Base-by-base conservation (phyloP, 2,113 vertebrate species). In the Psettodes erumei region DNA sequence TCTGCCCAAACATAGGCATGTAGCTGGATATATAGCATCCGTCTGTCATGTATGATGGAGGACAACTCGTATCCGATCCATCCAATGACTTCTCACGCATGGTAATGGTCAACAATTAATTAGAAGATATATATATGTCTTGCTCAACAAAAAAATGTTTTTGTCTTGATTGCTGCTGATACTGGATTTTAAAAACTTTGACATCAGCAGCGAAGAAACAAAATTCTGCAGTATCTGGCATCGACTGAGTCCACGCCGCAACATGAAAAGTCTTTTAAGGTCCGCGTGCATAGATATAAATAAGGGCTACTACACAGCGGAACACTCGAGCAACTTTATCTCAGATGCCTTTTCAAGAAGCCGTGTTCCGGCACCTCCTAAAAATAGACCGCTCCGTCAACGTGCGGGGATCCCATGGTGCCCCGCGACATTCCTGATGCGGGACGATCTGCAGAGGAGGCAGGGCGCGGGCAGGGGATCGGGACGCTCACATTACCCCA, bases 361-460 rank as follows among this genome's bases (percentile, higher is more conserved):
- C 71, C 45, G 10, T 30, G 71, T 64, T 70, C 48, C 40, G 8
- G 74, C 62, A 54, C 64, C 67, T 60, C 37, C 89, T 92, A 91
- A 88, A 93, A 91, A 93, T 93, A 94, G 88, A 66, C 60, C 10
- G 30, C 73, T 70, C 74, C 75, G 67, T 86, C 54, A 82, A 82
- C 83, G 75, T 78, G 33, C 7, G 54, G 84, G 81, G 77, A 86
- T 86, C 82, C 88, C 83, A 82, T 88, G 72, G 73, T 86, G 86
- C 88, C 67, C 61, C 60, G 74, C 72, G 70, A 84, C 90, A 92
- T 91, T 90, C 91, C 86, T 62, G 72, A 67, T 78, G 75, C 58
- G 76, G n/a, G 82, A 89, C 79, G 83, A 79, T 87, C 82, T 70
- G 77, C 55, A 81, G 45, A 53, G 75, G 45, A 50, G 2, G 38